These are phyloP conservation scores for Hephaestus fuliginosus DNA, from an alignment of 2,797 vertebrate genomes.

Conservation along the genomic window DNA sequence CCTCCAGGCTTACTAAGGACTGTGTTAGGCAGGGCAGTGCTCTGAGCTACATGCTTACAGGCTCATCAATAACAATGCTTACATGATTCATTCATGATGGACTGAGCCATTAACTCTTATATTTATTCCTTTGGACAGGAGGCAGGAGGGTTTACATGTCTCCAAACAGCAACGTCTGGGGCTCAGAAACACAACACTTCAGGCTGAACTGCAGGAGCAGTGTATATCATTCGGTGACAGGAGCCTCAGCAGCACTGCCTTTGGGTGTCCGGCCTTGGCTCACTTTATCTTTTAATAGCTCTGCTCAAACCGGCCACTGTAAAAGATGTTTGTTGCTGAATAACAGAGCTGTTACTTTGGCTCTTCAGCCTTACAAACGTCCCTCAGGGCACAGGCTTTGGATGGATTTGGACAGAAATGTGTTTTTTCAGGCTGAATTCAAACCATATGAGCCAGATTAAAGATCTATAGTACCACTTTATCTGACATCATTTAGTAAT, in stretches of 20 bases:
- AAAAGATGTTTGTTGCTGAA: neutral
- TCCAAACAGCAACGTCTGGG: neutral
- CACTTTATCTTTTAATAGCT: slow-evolving; percentile 13
- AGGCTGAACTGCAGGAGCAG: slow-evolving; percentile 10
- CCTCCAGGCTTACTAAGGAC: neutral
- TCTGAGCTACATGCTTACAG: neutral
- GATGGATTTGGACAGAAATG: neutral
- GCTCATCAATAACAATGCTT: neutral
- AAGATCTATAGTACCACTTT: neutral
- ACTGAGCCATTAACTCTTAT: neutral
- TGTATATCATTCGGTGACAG: neutral
- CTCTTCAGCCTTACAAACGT: slow-evolving; percentile 5
- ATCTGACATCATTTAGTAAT: neutral
- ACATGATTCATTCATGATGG: neutral
- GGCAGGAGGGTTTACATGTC: neutral
- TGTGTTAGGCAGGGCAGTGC: neutral
- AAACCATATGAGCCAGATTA: neutral
- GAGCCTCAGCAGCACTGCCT: neutral
- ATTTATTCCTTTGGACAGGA: neutral
- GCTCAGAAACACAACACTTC: slow-evolving; percentile 9
- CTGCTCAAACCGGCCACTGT: neutral
- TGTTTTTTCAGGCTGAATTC: neutral
- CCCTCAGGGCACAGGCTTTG: slow-evolving; percentile 5
- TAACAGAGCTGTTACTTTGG: slow-evolving; percentile 10
- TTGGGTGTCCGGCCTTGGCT: neutral